Evolutionary conservation across 2,797 vertebrate genomes (phyloP).

Genomic region (Hafferia zeledoni): DNA sequence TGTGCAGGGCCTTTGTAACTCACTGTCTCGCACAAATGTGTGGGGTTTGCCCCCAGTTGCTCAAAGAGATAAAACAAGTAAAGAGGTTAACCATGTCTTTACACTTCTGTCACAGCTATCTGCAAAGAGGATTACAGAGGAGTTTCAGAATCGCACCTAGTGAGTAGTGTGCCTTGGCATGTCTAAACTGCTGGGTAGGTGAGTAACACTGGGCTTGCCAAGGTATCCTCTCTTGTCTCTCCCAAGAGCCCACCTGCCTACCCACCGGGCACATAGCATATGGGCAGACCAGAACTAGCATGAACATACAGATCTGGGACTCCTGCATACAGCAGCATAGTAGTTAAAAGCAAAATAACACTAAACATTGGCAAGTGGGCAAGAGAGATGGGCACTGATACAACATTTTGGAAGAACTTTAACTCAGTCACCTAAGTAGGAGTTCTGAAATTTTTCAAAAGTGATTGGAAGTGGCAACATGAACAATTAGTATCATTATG

Average conservation of each 20-base stretch:
- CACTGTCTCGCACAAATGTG: fast-evolving
- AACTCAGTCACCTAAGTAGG: not conserved
- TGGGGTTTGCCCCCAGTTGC: not conserved
- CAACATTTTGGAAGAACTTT: not conserved
- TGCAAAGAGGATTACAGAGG: not conserved
- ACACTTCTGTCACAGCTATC: not conserved
- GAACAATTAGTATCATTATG: not conserved
- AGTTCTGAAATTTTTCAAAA: not conserved
- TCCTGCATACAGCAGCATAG: not conserved
- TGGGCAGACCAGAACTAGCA: not conserved
- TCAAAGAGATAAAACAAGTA: not conserved
- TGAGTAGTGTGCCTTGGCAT: not conserved
- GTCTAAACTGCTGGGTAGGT: not conserved
- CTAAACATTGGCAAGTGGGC: not conserved
- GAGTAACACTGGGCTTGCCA: not conserved
- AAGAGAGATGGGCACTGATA: not conserved
- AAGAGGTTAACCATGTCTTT: not conserved
- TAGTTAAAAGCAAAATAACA: not conserved
- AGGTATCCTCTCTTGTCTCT: not conserved
- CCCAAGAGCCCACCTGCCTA: fast-evolving
- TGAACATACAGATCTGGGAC: too few species aligned
- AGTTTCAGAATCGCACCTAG: not conserved
- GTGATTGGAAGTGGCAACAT: not conserved
- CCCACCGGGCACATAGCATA: fast-evolving
- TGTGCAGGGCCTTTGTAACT: not conserved